Percentiles rank a stretch among this genome's conserved stretches.
Evolutionary conservation across 2,113 vertebrate species (phyloP).

Genomic region (Anhinga rufa): DNA sequence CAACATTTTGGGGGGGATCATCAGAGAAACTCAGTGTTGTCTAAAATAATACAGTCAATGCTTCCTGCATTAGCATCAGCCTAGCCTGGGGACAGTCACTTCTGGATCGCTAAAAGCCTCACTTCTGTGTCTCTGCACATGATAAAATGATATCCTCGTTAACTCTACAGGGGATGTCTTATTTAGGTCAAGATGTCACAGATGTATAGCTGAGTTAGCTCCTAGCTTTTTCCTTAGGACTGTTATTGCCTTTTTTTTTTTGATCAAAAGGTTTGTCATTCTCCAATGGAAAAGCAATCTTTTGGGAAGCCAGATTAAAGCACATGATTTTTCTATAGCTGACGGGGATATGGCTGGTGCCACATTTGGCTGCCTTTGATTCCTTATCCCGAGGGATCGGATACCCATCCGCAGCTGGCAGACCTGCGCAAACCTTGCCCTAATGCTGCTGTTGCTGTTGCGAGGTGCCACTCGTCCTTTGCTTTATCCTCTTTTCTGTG

Average conservation of each 20-base stretch:
- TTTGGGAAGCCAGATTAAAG: constrained; percentile 36
- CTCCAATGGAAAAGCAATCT: background rate
- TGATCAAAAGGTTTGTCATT: background rate
- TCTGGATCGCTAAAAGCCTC: background rate
- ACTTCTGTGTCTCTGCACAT: background rate
- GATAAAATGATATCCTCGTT: background rate
- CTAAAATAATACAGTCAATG: background rate
- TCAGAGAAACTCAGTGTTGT: accelerated
- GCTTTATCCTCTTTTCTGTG: background rate
- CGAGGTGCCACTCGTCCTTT: background rate
- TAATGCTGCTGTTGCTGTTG: background rate
- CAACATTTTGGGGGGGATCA: accelerated
- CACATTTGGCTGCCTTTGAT: constrained; percentile 13
- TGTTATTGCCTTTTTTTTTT: background rate
- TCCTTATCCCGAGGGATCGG: background rate
- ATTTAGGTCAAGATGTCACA: constrained; percentile 15
- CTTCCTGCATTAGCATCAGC: background rate
- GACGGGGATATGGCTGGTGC: background rate
- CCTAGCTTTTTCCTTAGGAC: background rate
- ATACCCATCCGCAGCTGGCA: background rate
- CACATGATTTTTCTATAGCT: background rate
- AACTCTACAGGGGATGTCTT: background rate
- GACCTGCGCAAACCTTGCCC: background rate
- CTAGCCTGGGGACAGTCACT: background rate
- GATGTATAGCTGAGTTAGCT: background rate